These are phyloP conservation scores for Sakesphorus luctuosus DNA, from an alignment of 2,113 vertebrate species.

Conservation along the genomic window DNA sequence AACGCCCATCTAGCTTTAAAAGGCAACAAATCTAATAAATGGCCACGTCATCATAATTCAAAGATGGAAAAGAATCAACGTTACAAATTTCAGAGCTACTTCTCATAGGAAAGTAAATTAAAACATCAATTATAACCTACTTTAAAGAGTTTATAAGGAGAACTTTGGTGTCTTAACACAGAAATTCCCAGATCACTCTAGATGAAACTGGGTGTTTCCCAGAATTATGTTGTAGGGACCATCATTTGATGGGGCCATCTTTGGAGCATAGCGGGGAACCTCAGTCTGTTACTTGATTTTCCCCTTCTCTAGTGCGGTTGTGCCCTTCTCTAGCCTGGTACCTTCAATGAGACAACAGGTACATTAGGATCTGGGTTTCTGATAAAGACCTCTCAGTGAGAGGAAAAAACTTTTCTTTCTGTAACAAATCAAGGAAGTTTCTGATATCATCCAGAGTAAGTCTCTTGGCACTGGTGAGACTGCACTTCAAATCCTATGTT, in stretches of 20 bases:
- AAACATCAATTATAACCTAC: conserved; percentile 52
- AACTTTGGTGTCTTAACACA: not conserved
- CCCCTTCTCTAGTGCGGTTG: not conserved
- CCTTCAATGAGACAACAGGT: not conserved
- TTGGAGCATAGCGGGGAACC: not conserved
- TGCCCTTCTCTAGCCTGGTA: not conserved
- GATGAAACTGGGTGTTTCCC: not conserved
- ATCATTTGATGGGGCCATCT: not conserved
- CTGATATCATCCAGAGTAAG: not conserved
- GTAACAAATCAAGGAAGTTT: not conserved
- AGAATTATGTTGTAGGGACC: not conserved
- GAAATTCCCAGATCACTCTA: not conserved
- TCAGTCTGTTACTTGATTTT: not conserved
- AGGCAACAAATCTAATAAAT: conserved; percentile 60
- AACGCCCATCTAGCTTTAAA: conserved; percentile 31
- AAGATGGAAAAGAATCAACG: not conserved
- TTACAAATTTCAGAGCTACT: conserved; percentile 33
- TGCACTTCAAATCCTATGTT: rapidly evolving
- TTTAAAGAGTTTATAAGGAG: not conserved
- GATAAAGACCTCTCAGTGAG: not conserved
- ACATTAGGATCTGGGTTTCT: not conserved
- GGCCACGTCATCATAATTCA: conserved; percentile 50
- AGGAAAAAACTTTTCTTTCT: not conserved
- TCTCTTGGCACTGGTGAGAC: not conserved
- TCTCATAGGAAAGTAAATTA: conserved; percentile 59